Base-by-base conservation (phyloP, 2,113 vertebrate genomes). In the Salminus brasiliensis region DNA sequence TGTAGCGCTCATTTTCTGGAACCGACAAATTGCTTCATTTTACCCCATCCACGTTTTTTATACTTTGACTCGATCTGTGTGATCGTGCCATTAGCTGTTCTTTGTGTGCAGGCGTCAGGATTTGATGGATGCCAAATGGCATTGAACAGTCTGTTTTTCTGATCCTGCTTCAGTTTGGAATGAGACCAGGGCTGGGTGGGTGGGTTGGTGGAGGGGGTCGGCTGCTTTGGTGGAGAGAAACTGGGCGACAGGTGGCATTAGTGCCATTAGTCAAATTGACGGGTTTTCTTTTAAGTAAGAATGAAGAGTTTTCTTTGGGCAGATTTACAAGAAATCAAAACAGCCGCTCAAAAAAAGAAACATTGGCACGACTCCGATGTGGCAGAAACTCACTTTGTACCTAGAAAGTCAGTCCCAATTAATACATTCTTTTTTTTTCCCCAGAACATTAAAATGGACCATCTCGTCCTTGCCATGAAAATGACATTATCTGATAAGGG, bases 21-120 rank as follows among this genome's bases (percentile, higher is more conserved):
- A 36, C 21, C 34, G 47, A 81, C 53, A 75, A 69, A 84, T 81
- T 10, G 41, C 30, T 79, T 10, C 52, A 63, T 55, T 45, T 72
- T 30, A 34, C 67, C 62, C 74, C 16, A 25, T 39, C 62, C 12
- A 0, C 34, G 25, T 62, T 78, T 43, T 52, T 65, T 76, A 53
- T 76, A 55, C 45, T 53, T 73, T 76, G 67, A 68, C 72, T 76
- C 71, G 47, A 34, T 41, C 74, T 57, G 23, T 76, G 41, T 73
- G 47, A 53, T 45, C 11, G 70, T 70, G 74, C 60, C 69, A 18
- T 83, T 78, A 80, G 74, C 41, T 63, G 23, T 63, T 55, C 25
- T 82, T 72, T 80, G 63, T 70, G 66, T 27, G 5, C 41, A 13
- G 32, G 45, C 73, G 55, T 30, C 62, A 55, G 29, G 53, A 68